phyloP scores from a whole-genome alignment of 2,888 invertebrate genomes.

The Hipparchia sbordonii region DNA sequence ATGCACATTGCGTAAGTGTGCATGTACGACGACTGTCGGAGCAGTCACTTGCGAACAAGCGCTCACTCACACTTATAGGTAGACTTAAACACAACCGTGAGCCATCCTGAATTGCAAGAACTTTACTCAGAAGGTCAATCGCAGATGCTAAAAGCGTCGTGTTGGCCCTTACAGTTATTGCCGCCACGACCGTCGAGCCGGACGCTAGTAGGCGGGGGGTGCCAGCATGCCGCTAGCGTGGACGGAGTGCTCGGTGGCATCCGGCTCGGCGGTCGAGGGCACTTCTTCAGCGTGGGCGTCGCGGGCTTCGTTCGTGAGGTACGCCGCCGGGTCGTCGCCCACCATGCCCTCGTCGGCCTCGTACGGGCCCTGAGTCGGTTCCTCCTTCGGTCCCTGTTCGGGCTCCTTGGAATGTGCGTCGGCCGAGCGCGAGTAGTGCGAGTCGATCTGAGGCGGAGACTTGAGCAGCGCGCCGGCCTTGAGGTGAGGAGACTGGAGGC shows the following conservation, averaged over 20 bases:
- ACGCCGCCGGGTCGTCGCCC: conserved; percentile 82
- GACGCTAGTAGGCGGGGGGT: conserved; percentile 76
- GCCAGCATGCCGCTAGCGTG: conserved; percentile 82
- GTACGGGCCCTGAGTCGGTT: conserved; percentile 85
- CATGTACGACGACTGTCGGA: no score
- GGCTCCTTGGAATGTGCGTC: conserved; percentile 72
- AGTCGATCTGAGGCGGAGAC: conserved; percentile 83
- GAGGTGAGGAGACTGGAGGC: conserved; percentile 75
- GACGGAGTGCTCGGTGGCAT: conserved; percentile 80
- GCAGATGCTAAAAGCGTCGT: no score
- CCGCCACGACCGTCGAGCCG: conserved; percentile 53
- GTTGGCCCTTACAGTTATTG: conserved; percentile 2
- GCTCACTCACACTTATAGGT: no score
- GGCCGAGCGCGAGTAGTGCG: conserved; percentile 81
- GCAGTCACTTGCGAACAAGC: no score
- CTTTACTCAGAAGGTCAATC: no score
- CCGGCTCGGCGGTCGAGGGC: conserved; percentile 83
- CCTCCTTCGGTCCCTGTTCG: conserved; percentile 69
- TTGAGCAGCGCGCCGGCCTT: conserved; percentile 76
- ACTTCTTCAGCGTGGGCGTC: conserved; percentile 75
- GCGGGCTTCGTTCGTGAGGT: conserved; percentile 65
- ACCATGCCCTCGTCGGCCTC: conserved; percentile 81
- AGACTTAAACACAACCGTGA: no score
- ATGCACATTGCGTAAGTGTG: no score
- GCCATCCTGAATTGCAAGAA: no score